These are phyloP conservation scores for Mythimna pallens DNA, from an alignment of 2,888 invertebrate genomes.

Conservation along the genomic window DNA sequence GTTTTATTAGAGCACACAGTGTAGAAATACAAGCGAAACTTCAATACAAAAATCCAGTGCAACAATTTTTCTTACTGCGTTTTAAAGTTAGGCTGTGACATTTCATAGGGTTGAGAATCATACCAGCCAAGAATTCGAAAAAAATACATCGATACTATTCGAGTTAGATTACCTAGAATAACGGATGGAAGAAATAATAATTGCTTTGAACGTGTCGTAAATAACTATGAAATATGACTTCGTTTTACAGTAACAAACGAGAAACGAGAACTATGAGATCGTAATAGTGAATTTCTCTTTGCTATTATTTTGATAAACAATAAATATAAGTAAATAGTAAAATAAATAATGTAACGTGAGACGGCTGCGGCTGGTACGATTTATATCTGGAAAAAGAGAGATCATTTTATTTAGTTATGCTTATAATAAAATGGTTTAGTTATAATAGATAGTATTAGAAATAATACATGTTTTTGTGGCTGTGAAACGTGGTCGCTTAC, in stretches of 20 bases:
- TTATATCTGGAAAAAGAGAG: not conserved
- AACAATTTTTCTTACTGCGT: not conserved
- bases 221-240: conserved; percentile 33
- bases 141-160: conserved; percentile 43
- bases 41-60: conserved; percentile 25
- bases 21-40: not conserved
- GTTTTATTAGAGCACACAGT: conserved; percentile 56
- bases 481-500: no score
- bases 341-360: not conserved
- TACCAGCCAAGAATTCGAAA: conserved; percentile 18
- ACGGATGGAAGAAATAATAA: conserved; percentile 42
- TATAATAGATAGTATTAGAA: no score
- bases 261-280: conserved; percentile 7
- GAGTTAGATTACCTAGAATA: conserved; percentile 46
- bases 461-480: no score
- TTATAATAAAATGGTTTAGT: not conserved
- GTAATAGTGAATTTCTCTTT: not conserved
- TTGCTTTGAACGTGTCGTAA: conserved; percentile 33
- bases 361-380: not conserved
- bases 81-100: conserved; percentile 38
- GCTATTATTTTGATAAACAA: conserved; percentile 11
- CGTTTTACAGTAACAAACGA: conserved; percentile 27
- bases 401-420: not conserved
- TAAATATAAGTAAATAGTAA: not conserved
- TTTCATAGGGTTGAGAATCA: conserved; percentile 38